Base-by-base conservation (phyloP, 1,140 invertebrate species). In the Marisa cornuarietis region DNA sequence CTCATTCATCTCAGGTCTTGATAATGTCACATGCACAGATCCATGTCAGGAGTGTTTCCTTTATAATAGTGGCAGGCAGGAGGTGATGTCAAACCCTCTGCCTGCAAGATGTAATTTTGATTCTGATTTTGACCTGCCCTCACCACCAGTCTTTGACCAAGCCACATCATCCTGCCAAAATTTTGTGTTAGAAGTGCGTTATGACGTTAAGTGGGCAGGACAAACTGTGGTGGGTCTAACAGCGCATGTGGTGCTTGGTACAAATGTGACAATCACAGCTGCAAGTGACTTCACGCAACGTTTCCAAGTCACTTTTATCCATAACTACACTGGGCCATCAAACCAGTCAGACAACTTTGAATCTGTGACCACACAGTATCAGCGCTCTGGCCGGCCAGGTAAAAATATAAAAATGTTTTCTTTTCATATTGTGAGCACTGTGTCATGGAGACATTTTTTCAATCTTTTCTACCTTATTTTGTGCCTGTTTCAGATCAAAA, bases 141-240 rank as follows among this genome's bases (percentile, higher is more conserved):
- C 63, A 7, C n/a, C 52, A 18, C 84, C 85, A 14, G 26, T 71
- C 18, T 42, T 74, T 13, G 54, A 71, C 18, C 31, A 49, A 20
- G 11, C 1, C 7, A 61, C 54, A 13, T 11, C 6, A n/a, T 52
- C 14, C 13, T 84, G 83, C 63, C 16, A 54, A 0, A 79, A 84
- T 31, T 74, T 80, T 58, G 87, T 87, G 5, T 68, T 87, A 2
- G 81, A 84, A 42, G 85, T 88, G 26, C n/a, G 76, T 9, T 87
- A 87, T 68, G 77, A 61, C 5, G 79, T 85, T 58, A 71, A n/a
- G 22, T 87, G 85, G 85, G 58, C 71, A 0, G 82, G 81, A 7
- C 76, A 76, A 16, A 79, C 49, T 7, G 81, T 85, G 52, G 79
- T 75, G 5, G 68, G 71, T n/a, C 24, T 87, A 18, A 81, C 84